Base-by-base conservation (phyloP, 2,113 vertebrate genomes). In the Gavia stellata region DNA sequence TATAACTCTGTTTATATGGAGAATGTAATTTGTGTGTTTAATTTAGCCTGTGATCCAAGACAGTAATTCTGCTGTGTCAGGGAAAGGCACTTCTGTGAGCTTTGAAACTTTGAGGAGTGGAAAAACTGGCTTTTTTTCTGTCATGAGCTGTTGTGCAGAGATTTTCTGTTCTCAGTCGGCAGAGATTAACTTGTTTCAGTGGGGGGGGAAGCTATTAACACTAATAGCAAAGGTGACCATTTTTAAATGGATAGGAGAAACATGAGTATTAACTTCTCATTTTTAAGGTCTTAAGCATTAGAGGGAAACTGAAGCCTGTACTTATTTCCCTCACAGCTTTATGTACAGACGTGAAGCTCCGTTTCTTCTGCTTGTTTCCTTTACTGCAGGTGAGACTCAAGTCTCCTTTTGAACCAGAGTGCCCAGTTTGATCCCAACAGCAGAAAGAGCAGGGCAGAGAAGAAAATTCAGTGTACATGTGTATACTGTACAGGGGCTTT, bases 41-140 rank as follows among this genome's bases (percentile, higher is more conserved):
- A 75, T 95, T 96, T 97, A 97, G 94, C 82, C 65, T 59, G 65
- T 91, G 92, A 97, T 96, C 87, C 75, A 94, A 96, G 94, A n/a
- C 52, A 82, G 19, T 78, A 83, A 62, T 86, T 97, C 88, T 93
- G 68, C 92, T 94, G 83, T 87, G 92, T 95, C 94, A 96, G 87
- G 78, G 78, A 66, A 87, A 59, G 87, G 55, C 55, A 61, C 33
- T 95, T 88, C 66, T 87, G 36, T 89, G 66, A 85, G 89, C 72
- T 82, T 56, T 89, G 78, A 85, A 79, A 87, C 78, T 94, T 87
- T 8, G 10, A 93, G 92, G 61, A 92, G 75, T 86, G 80, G 91
- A 56, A 95, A 93, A 87, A 70, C 34, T 61, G 62, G 24, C 62
- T 11, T 61, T 89, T 83, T 82, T 23, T 50, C 38, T 88, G 70